A percentile compares a stretch with the other conserved stretches of the same genome.
These are phyloP conservation scores for Clamator glandarius DNA, from an alignment of 2,797 vertebrate genomes.

Conservation along the genomic window DNA sequence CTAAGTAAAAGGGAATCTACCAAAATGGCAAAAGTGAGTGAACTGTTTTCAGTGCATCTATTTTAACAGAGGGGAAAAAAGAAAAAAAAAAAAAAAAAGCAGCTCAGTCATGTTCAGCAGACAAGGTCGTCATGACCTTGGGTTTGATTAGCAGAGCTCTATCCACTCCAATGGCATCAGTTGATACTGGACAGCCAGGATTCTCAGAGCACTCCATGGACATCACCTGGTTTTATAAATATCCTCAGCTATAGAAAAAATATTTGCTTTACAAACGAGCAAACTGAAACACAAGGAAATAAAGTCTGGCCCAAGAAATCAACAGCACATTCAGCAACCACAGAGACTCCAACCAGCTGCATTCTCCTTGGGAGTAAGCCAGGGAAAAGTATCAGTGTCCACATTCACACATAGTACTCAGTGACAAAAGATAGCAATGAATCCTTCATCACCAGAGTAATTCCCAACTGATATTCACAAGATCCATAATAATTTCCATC, in stretches of 20 bases:
- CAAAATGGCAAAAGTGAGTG: background rate
- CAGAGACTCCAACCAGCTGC: background rate
- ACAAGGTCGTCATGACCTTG: conserved; percentile 29
- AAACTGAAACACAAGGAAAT: background rate
- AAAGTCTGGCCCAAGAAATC: background rate
- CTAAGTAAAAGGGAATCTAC: background rate
- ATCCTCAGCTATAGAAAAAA: background rate
- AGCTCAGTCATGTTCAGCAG: background rate
- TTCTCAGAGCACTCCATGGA: background rate
- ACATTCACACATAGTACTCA: background rate
- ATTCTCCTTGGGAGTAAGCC: background rate
- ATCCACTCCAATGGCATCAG: background rate
- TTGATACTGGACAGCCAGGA: background rate
- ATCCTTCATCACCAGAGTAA: background rate
- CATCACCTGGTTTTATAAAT: background rate
- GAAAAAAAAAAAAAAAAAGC: background rate
- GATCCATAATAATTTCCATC: background rate
- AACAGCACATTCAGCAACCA: background rate
- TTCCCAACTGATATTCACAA: background rate
- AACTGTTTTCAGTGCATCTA: conserved; percentile 1
- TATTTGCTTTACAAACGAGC: background rate
- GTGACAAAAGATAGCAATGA: background rate
- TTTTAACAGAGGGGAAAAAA: background rate
- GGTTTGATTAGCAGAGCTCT: background rate
- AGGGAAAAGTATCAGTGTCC: background rate